Percentiles rank a stretch among this genome's conserved stretches.
phyloP scores from a whole-genome alignment of 1,140 invertebrate genomes.

The Tetraneura akinire region DNA sequence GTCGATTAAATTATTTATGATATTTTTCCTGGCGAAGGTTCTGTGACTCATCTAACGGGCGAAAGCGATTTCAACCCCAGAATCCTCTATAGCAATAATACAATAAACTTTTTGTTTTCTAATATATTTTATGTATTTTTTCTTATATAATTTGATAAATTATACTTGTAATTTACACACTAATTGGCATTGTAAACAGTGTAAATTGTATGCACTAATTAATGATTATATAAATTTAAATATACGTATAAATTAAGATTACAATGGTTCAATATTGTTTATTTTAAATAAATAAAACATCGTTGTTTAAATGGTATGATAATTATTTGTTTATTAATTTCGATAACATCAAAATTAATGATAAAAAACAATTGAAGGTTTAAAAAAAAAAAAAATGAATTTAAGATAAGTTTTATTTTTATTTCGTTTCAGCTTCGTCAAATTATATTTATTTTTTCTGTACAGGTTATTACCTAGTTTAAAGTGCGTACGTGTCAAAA shows the following conservation, averaged over 20 bases:
- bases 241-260: too few species aligned
- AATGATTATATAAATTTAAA: too few species aligned
- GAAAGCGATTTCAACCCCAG: conserved; percentile 39
- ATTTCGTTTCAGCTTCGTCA: not conserved
- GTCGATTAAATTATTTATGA: too few species aligned
- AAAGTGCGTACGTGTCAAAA: not conserved
- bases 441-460: not conserved
- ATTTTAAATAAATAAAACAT: too few species aligned
- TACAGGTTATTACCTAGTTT: not conserved
- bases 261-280: too few species aligned
- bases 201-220: too few species aligned
- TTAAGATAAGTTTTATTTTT: not conserved
- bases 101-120: too few species aligned
- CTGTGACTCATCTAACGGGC: conserved; percentile 25
- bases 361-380: conserved; percentile 12
- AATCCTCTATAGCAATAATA: not conserved
- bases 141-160: too few species aligned
- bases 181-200: too few species aligned
- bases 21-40: not conserved
- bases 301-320: not conserved
- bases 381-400: too few species aligned
- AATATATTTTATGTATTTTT: too few species aligned
- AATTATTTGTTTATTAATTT: conserved; percentile 1
- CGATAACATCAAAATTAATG: not conserved
- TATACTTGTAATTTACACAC: too few species aligned